Percentiles rank a stretch among this genome's conserved stretches.
These are phyloP conservation scores for Mormoops blainvillei DNA, from an alignment of 2,113 vertebrate species.

Conservation along the genomic window DNA sequence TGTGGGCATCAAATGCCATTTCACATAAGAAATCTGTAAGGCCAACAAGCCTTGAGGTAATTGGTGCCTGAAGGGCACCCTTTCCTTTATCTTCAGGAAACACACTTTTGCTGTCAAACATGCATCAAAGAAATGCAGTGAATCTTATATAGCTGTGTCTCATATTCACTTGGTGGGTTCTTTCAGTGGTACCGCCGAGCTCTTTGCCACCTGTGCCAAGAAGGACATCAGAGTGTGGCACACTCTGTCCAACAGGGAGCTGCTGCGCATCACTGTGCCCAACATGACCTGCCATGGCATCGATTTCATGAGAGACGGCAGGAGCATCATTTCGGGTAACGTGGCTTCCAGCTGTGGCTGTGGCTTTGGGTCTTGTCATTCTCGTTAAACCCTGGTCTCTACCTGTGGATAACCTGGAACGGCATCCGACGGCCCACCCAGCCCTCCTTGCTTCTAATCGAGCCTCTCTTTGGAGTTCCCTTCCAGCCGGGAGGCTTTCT, in stretches of 20 bases:
- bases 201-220: conserved; percentile 91
- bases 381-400: not conserved
- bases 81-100: not conserved
- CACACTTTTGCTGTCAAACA: not conserved
- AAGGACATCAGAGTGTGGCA: conserved; percentile 91
- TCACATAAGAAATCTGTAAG: not conserved
- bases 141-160: rapidly evolving
- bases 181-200: conserved; percentile 85
- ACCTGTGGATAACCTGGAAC: rapidly evolving
- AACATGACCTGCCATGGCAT: conserved; percentile 88
- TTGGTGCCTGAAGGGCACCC: not conserved
- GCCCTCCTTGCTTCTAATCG: not conserved
- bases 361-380: not conserved
- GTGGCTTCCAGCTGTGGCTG: rapidly evolving
- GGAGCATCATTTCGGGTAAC: conserved; percentile 90
- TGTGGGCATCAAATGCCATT: not conserved
- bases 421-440: not conserved
- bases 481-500: not conserved
- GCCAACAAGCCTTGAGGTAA: not conserved
- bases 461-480: not conserved
- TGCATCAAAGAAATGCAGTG: not conserved
- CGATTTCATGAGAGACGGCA: conserved; percentile 87
- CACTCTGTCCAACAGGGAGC: conserved; percentile 83
- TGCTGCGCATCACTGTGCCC: conserved; percentile 85
- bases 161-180: not conserved